A percentile compares a stretch with the other conserved stretches of the same genome.
Conservation (phyloP, 2,888 invertebrate species). For the Coremacera marginata region DNA sequence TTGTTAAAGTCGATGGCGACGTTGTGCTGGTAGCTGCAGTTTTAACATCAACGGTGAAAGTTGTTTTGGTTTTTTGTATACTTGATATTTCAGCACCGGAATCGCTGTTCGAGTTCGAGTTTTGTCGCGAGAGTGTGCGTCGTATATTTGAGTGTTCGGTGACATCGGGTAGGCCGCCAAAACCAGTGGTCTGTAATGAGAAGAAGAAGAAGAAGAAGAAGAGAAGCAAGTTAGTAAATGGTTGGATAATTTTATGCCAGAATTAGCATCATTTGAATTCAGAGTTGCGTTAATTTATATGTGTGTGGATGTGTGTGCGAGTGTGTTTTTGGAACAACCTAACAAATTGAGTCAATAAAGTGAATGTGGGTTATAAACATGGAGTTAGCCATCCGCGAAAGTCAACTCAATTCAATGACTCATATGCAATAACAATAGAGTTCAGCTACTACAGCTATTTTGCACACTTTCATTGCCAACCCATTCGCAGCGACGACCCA, state of each 20-base stretch:
- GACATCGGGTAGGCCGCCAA: conserved; percentile 69
- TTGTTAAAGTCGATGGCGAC: conserved; percentile 25
- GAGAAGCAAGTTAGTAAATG: not conserved
- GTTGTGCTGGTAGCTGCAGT: conserved; percentile 36
- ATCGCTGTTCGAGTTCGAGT: conserved; percentile 68
- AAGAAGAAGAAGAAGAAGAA: conserved; percentile 23
- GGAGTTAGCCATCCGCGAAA: no score
- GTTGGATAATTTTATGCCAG: not conserved
- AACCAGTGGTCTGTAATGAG: conserved; percentile 66
- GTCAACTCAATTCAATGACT: no score
- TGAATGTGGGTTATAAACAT: no score
- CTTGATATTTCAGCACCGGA: conserved; percentile 66
- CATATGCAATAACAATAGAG: no score
- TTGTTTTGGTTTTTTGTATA: conserved; percentile 67
- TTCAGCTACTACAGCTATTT: no score
- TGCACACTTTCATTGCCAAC: no score
- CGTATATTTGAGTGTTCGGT: conserved; percentile 69
- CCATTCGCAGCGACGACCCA: no score
- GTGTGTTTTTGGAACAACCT: no score
- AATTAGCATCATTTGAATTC: not conserved
- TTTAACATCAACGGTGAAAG: conserved; percentile 61
- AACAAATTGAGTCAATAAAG: no score
- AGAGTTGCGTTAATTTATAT: no score
- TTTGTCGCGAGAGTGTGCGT: conserved; percentile 65
- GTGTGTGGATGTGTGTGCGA: no score